Evolutionary conservation across 2,797 vertebrate genomes (phyloP).

Genomic region (Zenarchopterus dispar): DNA sequence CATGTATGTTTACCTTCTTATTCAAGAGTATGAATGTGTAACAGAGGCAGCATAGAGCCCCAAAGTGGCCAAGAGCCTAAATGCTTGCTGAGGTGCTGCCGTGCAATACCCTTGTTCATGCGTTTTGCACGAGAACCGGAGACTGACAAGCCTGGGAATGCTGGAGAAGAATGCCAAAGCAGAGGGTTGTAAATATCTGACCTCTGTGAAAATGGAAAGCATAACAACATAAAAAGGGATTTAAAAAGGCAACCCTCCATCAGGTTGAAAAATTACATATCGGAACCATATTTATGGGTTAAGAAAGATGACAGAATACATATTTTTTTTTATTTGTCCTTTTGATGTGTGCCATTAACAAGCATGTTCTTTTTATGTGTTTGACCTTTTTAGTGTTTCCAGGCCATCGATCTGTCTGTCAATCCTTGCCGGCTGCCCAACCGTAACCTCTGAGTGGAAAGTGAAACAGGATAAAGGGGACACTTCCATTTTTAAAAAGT

Average conservation of each 20-base stretch:
- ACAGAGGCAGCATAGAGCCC: not conserved
- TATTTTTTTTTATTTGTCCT: not conserved
- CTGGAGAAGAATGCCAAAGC: constrained; percentile 42
- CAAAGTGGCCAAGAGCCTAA: constrained; percentile 14
- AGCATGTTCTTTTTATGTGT: constrained; percentile 12
- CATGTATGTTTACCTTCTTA: no score
- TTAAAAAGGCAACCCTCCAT: no score
- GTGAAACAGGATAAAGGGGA: constrained; percentile 59
- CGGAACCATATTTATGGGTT: no score
- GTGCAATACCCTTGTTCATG: constrained; percentile 35
- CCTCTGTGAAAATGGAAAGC: constrained; percentile 20
- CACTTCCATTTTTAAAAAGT: constrained; percentile 49
- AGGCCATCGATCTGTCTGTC: constrained; percentile 42
- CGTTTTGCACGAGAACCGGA: constrained; percentile 31
- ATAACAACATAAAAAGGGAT: not conserved
- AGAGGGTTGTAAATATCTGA: constrained; percentile 42
- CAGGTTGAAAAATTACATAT: no score
- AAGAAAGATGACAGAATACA: not conserved
- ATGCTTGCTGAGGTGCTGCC: constrained; percentile 25
- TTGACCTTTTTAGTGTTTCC: constrained; percentile 55
- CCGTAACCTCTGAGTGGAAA: constrained; percentile 49
- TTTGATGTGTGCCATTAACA: not conserved
- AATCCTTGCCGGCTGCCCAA: constrained; percentile 15
- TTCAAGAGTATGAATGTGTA: no score
- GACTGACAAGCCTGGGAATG: constrained; percentile 40